Evolutionary conservation across 2,888 invertebrate species (phyloP), one percentile per base, ranked within the genome.

Genomic region (Hirtodrosophila cameraria): DNA sequence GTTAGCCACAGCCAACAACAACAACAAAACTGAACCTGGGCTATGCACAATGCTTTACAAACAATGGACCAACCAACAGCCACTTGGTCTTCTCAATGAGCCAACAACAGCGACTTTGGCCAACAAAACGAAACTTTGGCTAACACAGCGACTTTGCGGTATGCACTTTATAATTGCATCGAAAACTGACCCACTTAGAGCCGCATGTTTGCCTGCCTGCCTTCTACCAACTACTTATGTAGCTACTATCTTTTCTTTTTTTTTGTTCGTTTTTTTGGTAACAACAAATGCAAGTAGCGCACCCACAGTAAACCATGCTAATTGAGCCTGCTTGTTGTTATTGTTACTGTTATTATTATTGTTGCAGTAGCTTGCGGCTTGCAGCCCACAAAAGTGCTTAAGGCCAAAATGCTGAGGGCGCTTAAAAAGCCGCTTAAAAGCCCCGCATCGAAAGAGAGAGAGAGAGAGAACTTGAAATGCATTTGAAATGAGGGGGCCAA

Each of bases 141-240:
- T 20, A 3, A 5, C 18, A 20, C 5, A 27, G 7, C 27, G 18
- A 20, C 30, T 46, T 30, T 55, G 38, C 50, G 80, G 83, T 68
- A 79, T 79, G 80, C 80, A 74, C 84, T 69, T 73, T 69, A 69
- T 80, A 79, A 79, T 79, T 80, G 81, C 69, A 74, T 61, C 15
- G 42, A 69, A 54, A 66, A 64, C 33, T 79, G 78, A 79, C 78
- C 78, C 84, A 79, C 84, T 83, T 83, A 38, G 55, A 41, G 46
- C n/a, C 23, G 31, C 30, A 41, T 9, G n/a, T 15, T 66, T 30
- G 45, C 60, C 23, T n/a, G n/a, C n/a, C n/a, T n/a, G n/a, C n/a
- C 23, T 12, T 41, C 39, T 23, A 38, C 27, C 28, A 25, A 35
- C 48, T 28, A n/a, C n/a, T n/a, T n/a, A 20, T 23, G 1, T 8